phyloP scores from a whole-genome alignment of 1,140 invertebrate genomes.

The Orussus abietinus region DNA sequence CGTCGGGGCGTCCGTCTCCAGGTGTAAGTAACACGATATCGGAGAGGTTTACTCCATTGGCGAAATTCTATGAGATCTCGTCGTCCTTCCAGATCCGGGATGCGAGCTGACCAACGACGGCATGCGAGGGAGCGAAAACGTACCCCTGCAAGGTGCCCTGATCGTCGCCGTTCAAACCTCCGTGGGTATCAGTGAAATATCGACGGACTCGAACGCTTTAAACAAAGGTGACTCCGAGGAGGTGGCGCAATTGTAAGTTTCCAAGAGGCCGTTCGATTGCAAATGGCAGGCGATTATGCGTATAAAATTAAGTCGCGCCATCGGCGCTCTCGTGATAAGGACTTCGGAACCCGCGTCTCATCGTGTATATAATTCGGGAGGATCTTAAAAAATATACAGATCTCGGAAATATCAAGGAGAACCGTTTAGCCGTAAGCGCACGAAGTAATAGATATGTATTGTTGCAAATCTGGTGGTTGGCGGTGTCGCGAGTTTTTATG shows the following conservation, averaged over 20 bases:
- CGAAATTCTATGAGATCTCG: not conserved
- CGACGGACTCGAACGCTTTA: constrained; percentile 39
- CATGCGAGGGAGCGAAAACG: constrained; percentile 42
- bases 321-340: not conserved
- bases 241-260: constrained; percentile 41
- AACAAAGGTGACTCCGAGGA: constrained; percentile 43
- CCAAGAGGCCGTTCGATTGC: not conserved
- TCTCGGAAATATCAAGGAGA: not conserved
- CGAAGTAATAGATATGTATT: not conserved
- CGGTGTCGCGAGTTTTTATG: too few species aligned
- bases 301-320: not conserved
- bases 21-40: constrained; percentile 35
- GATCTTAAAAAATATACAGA: too few species aligned
- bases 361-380: too few species aligned
- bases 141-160: constrained; percentile 42
- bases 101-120: too few species aligned
- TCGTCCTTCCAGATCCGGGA: constrained; percentile 37
- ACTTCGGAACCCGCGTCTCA: too few species aligned
- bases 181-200: constrained; percentile 45
- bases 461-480: too few species aligned
- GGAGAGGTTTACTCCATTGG: not conserved
- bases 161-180: constrained; percentile 45
- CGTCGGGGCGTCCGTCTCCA: constrained; percentile 41
- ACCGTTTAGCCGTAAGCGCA: not conserved
- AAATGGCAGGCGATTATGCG: not conserved